Evolutionary conservation across 2,888 invertebrate species (phyloP), one percentile per base, ranked within the genome.

Genomic region (Coleophora deauratella): DNA sequence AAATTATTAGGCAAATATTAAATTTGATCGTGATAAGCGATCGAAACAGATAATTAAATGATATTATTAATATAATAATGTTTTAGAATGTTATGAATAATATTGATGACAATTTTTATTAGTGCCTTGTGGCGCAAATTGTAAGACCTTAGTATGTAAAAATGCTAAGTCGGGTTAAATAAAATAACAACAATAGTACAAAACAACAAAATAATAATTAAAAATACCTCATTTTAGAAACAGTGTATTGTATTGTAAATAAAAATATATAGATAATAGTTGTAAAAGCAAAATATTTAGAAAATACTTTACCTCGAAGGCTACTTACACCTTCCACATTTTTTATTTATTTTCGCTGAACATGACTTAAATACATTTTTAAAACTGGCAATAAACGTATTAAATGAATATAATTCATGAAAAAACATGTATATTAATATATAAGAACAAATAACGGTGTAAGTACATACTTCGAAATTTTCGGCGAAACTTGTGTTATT

Each of bases 201-300:
- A 67, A 59, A 56, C 21, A 21, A 21, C 21, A 21, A 21, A 21
- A 21, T 21, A 21, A 54, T 50, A 55, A 52, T 51, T 49, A 62
- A 58, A 64, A 57, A 54, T 84, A 82, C 84, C 82, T 84, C 84
- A 84, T 59, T 9, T 30, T 35, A 57, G 51, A 55, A 60, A 78
- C 81, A 80, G 77, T 70, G 79, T 81, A 81, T 72, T 81, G 74
- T 82, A 78, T n/a, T n/a, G n/a, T 66, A 78, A 78, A 50, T 36
- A 41, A 44, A 43, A 47, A 38, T 40, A 14, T 34, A 41, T 35
- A 35, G 59, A 58, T 49, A 47, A 66, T 66, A n/a, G 31, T 31
- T n/a, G 10, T 31, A 31, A 31, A 31, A 63, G 61, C 63, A 50
- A 55, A 51, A 64, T 66, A 46, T 57, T 66, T 66, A 63, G 60